A percentile compares a stretch with the other conserved stretches of the same genome.
These are phyloP conservation scores for Takifugu rubripes DNA, from an alignment of 2,797 vertebrate genomes.

Conservation along the genomic window DNA sequence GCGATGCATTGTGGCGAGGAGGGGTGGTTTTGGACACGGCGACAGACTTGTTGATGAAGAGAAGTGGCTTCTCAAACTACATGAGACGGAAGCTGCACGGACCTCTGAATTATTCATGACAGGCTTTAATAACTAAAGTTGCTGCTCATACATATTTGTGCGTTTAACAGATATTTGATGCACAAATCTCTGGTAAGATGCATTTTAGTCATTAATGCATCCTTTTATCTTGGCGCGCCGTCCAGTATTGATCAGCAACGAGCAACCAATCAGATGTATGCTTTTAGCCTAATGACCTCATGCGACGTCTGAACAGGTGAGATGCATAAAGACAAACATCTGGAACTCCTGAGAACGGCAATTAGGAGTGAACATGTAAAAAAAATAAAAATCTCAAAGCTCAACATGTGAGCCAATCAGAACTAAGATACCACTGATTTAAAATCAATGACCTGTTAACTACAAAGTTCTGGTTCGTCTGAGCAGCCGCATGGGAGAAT, in stretches of 20 bases:
- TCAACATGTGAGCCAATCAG: slow-evolving; percentile 14
- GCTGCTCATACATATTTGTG: not conserved
- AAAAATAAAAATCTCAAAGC: not conserved
- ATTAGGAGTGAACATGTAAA: not conserved
- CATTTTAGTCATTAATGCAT: slow-evolving; percentile 13
- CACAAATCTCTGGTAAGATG: not conserved
- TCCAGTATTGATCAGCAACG: not conserved
- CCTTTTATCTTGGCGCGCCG: slow-evolving; percentile 6
- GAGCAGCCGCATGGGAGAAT: not conserved
- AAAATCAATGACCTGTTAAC: slow-evolving; percentile 20
- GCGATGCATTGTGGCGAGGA: too few relatives aligned
- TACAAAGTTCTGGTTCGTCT: slow-evolving; percentile 12
- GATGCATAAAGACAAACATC: too few relatives aligned
- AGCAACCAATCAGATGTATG: slow-evolving; percentile 5
- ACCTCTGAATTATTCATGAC: slow-evolving; percentile 5
- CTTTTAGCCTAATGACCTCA: slow-evolving; percentile 13
- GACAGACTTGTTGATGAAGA: too few relatives aligned
- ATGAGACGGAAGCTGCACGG: slow-evolving; percentile 11
- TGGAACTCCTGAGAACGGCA: not conserved
- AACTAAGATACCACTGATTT: slow-evolving; percentile 5
- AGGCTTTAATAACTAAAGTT: not conserved
- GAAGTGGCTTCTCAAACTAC: not conserved
- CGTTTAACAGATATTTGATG: slow-evolving; percentile 4
- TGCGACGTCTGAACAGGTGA: not conserved
- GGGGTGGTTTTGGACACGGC: too few relatives aligned